Percentiles rank a stretch among this genome's conserved stretches.
These are phyloP conservation scores for Circaetus cinerascens DNA, from an alignment of 2,113 vertebrate species.

Conservation along the genomic window DNA sequence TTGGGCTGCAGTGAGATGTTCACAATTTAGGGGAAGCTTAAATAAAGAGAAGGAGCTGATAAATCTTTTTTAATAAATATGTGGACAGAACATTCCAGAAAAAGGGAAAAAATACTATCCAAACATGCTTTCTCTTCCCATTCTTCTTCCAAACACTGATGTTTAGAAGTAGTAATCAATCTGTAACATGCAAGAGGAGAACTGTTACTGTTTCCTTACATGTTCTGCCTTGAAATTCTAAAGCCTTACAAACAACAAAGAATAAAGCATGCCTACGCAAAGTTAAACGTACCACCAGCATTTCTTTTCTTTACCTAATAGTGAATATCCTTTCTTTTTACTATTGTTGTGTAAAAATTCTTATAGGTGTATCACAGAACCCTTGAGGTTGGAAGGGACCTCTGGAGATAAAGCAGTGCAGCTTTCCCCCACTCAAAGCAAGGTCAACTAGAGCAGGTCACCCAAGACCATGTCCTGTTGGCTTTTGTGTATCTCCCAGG, in stretches of 20 bases:
- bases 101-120: neutral
- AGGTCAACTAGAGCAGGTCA: neutral
- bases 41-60: neutral
- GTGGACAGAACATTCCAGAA: neutral
- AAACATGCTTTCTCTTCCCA: neutral
- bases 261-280: neutral
- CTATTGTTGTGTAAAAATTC: neutral
- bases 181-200: neutral
- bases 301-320: neutral
- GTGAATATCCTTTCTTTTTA: neutral
- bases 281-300: neutral
- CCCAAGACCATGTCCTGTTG: neutral
- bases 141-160: neutral
- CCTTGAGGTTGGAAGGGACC: neutral
- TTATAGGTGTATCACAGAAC: neutral
- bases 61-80: neutral
- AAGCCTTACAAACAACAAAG: neutral
- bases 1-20: neutral
- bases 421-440: neutral
- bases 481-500: neutral
- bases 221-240: neutral
- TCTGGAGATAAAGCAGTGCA: neutral
- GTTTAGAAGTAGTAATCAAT: neutral
- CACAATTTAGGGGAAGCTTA: neutral
- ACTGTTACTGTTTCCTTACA: neutral